A percentile compares a stretch with the other conserved stretches of the same genome.
Conservation (phyloP, 2,888 invertebrate species). For the Lasioglossum villosulum region DNA sequence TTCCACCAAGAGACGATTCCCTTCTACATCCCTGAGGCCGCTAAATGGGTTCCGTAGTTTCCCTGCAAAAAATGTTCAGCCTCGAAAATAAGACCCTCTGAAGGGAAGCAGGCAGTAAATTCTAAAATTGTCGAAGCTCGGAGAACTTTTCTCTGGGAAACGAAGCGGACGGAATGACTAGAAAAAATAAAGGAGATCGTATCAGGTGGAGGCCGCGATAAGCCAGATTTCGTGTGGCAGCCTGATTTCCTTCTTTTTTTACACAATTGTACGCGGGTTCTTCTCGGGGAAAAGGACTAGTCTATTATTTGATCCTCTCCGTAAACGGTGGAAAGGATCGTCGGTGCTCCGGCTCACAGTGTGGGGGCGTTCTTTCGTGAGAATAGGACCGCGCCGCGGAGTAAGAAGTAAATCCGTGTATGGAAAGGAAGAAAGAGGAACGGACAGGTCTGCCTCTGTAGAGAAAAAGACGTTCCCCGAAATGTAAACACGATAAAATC, state of each 20-base stretch:
- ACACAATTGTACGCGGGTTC: constrained; percentile 32
- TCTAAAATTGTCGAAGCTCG: neutral
- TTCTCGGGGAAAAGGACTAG: constrained; percentile 30
- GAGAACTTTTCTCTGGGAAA: neutral
- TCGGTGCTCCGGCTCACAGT: constrained; percentile 30
- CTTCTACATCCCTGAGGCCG: neutral
- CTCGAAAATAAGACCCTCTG: neutral
- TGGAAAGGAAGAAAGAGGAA: constrained; percentile 31
- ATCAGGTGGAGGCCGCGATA: constrained; percentile 42
- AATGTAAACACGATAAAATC: constrained; percentile 82
- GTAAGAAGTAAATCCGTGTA: constrained; percentile 60
- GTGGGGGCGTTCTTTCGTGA: constrained; percentile 54
- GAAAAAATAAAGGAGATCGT: constrained; percentile 28
- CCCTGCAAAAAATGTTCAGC: neutral
- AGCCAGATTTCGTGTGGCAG: constrained; percentile 26
- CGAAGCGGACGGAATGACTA: neutral
- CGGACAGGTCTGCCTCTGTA: constrained; percentile 28
- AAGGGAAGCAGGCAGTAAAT: neutral
- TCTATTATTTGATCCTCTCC: constrained; percentile 64
- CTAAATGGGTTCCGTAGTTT: neutral
- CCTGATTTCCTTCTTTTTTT: constrained; percentile 18
- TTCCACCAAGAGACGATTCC: neutral
- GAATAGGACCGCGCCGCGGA: constrained; percentile 39
- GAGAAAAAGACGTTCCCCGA: constrained; percentile 64
- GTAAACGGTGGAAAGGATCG: constrained; percentile 52